phyloP scores from a whole-genome alignment of 64 coral and sea anemone species.

The Stylophora pistillata region DNA sequence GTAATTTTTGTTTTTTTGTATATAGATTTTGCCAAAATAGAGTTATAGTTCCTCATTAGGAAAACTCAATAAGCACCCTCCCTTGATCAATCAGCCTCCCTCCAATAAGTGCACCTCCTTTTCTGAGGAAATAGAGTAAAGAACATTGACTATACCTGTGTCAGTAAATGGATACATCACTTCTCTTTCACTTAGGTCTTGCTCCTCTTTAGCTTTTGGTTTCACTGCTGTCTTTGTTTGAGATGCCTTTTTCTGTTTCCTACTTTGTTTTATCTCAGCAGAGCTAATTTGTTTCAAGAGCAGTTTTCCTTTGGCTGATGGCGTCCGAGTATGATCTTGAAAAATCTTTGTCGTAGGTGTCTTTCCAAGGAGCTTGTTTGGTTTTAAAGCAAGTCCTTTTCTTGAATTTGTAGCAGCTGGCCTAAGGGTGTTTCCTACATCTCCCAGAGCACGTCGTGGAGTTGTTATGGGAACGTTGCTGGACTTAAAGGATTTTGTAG shows the following conservation, averaged over 20 bases:
- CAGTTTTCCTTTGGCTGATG: constrained; percentile 44
- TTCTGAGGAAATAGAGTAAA: background rate
- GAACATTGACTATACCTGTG: constrained; percentile 34
- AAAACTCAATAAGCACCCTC: no score
- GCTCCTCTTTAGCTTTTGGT: constrained; percentile 42
- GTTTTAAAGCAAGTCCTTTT: constrained; percentile 45
- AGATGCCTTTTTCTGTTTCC: constrained; percentile 33
- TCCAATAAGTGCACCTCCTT: background rate
- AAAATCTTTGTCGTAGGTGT: constrained; percentile 57
- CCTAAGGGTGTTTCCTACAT: constrained; percentile 70
- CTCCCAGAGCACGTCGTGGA: constrained; percentile 78
- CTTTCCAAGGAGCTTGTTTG: constrained; percentile 50
- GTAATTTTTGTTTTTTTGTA: no score
- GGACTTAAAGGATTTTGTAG: constrained; percentile 49
- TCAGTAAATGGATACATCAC: constrained; percentile 85
- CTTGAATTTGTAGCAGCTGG: background rate
- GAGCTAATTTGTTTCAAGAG: constrained; percentile 59
- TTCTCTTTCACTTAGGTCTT: constrained; percentile 66
- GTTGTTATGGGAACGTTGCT: constrained; percentile 64
- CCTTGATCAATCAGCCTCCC: no score
- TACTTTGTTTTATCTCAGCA: constrained; percentile 38
- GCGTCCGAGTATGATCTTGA: constrained; percentile 42
- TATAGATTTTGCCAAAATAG: no score
- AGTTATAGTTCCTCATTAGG: no score
- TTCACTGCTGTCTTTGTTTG: constrained; percentile 24